Evolutionary conservation across 2,888 invertebrate genomes (phyloP), one percentile per base, ranked within the genome.

Genomic region (Andrena fulva): DNA sequence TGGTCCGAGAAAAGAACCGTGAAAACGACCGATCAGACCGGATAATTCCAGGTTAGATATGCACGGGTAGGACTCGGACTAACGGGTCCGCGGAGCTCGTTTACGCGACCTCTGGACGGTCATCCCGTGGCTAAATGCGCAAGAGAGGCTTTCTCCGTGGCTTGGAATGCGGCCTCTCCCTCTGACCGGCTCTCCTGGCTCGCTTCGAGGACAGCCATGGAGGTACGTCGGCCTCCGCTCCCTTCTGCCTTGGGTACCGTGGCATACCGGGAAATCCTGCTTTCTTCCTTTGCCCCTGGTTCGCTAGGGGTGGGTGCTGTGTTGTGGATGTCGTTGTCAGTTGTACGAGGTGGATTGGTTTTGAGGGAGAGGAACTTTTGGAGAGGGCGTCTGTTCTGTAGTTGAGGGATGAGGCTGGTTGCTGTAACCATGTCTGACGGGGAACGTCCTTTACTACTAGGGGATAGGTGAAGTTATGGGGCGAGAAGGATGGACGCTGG

Each of bases 61-160:
- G 73, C 76, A 48, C 35, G 80, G 52, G 48, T 74, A 52, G 71
- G 27, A 78, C 56, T 66, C 64, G 67, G 54, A 77, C 72, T 85
- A 82, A 86, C 86, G 86, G 86, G 59, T 72, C 80, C 70, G 35
- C 59, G 60, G 71, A 79, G 73, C 80, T 85, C 80, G 79, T 81
- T 86, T 79, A 59, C 72, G 71, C 87, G 87, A 87, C 89, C 87
- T 88, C 87, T 77, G 68, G 78, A 79, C 88, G 82, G 84, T 85
- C 83, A 82, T 88, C 85, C 64, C 72, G 83, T 63, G 80, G 85
- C 80, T 84, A 85, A 85, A 78, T 77, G 77, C 87, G 85, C 86
- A 42, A 42, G 89, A 90, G 89, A 90, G 91, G 92, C 92, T 92
- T 92, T 92, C 92, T 91, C 92, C 90, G 80, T 70, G 78, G 89